A percentile compares a stretch with the other conserved stretches of the same genome.
Conservation (phyloP, 2,888 invertebrate species). For the Lepidochrysops patricia region DNA sequence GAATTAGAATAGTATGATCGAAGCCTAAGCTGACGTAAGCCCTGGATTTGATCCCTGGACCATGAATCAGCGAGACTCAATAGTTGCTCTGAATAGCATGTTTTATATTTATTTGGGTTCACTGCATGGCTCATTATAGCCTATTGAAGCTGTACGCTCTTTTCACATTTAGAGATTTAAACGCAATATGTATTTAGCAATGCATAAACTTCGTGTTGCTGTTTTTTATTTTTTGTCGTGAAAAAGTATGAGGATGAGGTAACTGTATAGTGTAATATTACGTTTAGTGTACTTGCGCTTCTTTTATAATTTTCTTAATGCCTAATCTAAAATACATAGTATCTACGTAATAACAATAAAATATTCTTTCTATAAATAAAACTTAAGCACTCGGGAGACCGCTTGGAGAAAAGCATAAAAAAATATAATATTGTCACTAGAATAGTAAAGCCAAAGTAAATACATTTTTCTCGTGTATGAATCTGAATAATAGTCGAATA, state of each 20-base stretch:
- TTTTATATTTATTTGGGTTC: slow-evolving; percentile 7
- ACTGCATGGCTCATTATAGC: neutral
- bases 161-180: neutral
- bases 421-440: neutral
- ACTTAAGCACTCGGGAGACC: no score
- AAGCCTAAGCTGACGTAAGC: neutral
- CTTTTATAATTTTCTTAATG: no score
- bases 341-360: no score
- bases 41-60: neutral
- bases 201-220: neutral
- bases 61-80: slow-evolving; percentile 2
- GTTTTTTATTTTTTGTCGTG: neutral
- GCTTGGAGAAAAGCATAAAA: neutral
- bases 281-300: no score
- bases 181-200: neutral
- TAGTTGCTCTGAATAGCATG: neutral
- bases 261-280: no score
- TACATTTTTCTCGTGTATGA: neutral
- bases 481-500: neutral
- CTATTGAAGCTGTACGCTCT: neutral
- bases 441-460: neutral
- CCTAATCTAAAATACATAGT: no score
- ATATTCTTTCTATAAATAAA: no score
- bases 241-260: no score
- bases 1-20: no score